Evolutionary conservation across 2,888 invertebrate species (phyloP), one percentile per base, ranked within the genome.

Genomic region (Cataglyphis rosenhaueri): DNA sequence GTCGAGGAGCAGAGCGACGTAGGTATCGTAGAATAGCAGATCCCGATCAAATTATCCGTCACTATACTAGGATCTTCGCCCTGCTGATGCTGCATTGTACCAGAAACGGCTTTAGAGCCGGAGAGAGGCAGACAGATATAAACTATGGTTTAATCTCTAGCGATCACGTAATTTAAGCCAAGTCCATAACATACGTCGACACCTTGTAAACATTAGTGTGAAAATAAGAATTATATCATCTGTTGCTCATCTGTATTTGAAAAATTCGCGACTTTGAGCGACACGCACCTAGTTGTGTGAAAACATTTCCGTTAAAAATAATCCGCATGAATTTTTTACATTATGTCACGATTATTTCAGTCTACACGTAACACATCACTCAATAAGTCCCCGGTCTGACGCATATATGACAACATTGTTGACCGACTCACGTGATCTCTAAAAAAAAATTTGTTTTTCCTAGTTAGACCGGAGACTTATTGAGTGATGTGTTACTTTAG

Each of bases 131-230:
- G 73, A n/a, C 3, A 15, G 32, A 3, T 35, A 25, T 59, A 44
- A 61, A 74, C 75, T 48, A 44, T 75, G 52, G 44, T 81, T 76
- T 81, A 74, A 61, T 75, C 76, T 76, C 75, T 64, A 76, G 38
- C 48, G 25, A 52, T 52, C 48, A 32, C 57, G 32, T 70, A 41
- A 70, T 78, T 70, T 57, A 52, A 52, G 48, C n/a, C 48, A 52
- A 48, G 48, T 29, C 70, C 57, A 29, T 64, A 35, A 35, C 29
- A n/a, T 66, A 65, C 32, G 65, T 65, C 52, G 12, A 55, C 44
- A 21, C 44, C 32, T 57, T 12, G 25, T 21, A 65, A 38, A 38
- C 29, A n/a, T 66, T 18, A 18, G 8, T 12, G n/a, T 29, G n/a
- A 38, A 44, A 44, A 12, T 3, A n/a, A 35, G 25, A n/a, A n/a